These are phyloP conservation scores for Gnathonemus echidnorhynchus DNA, from an alignment of 2,113 vertebrate species.

Conservation along the genomic window DNA sequence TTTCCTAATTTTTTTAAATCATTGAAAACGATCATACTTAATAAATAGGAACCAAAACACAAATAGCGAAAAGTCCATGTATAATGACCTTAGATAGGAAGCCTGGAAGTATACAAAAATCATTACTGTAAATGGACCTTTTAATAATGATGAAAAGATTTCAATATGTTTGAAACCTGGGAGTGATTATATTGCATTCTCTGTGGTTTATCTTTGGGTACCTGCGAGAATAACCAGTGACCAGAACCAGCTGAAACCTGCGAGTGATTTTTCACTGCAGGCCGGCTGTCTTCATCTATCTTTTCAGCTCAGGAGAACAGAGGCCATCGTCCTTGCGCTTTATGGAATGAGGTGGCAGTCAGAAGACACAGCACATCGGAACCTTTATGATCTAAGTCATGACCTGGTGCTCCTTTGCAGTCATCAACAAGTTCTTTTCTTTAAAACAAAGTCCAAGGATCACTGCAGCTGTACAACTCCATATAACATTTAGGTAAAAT, in stretches of 20 bases:
- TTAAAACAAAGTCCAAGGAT: not conserved
- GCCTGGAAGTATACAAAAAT: slow-evolving; percentile 46
- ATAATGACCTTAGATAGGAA: slow-evolving; percentile 44
- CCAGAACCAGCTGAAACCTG: slow-evolving; percentile 58
- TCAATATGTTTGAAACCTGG: slow-evolving; percentile 32
- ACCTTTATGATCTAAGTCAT: not conserved
- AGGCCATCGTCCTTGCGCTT: not conserved
- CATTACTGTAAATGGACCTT: slow-evolving; percentile 42
- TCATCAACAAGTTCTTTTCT: not conserved
- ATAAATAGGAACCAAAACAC: not conserved
- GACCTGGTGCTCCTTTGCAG: not conserved
- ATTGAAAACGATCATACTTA: not conserved
- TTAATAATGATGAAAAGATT: slow-evolving; percentile 48
- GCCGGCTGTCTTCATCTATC: slow-evolving; percentile 46
- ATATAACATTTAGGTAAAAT: not conserved
- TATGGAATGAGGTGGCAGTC: not conserved
- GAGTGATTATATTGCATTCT: slow-evolving; percentile 39
- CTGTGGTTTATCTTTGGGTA: slow-evolving; percentile 44
- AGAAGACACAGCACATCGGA: slow-evolving; percentile 20
- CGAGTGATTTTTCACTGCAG: slow-evolving; percentile 53
- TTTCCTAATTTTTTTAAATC: not conserved
- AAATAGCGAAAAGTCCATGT: slow-evolving; percentile 30
- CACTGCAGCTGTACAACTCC: not conserved
- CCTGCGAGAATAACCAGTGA: slow-evolving; percentile 51
- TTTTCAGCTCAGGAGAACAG: slow-evolving; percentile 31